Conservation (phyloP, 2,113 vertebrate species). For the Corvus cornix region DNA sequence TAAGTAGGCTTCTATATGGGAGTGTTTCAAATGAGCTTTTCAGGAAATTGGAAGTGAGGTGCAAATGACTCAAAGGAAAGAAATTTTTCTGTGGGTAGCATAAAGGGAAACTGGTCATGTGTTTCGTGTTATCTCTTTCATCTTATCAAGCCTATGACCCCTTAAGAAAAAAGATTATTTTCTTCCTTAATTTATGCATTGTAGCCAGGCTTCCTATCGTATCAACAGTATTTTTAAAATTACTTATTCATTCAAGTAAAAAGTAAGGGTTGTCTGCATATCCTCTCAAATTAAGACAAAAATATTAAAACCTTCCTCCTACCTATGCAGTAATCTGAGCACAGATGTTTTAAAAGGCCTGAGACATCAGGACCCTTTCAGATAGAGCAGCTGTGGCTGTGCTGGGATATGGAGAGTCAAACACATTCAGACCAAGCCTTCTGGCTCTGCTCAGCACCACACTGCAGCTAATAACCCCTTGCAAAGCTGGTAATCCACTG, state of each 20-base stretch:
- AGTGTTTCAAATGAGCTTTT: conserved; percentile 29
- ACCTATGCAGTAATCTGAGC: not conserved
- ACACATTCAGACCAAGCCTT: not conserved
- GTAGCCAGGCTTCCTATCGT: not conserved
- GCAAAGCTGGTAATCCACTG: not conserved
- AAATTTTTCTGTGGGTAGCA: not conserved
- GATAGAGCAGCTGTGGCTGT: not conserved
- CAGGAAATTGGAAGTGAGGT: conserved; percentile 43
- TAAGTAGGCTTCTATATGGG: not conserved
- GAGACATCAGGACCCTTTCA: not conserved
- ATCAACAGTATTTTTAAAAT: not conserved
- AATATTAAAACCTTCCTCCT: not conserved
- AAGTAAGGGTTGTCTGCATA: not conserved
- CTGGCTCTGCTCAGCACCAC: not conserved
- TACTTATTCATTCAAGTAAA: not conserved
- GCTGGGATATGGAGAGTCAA: not conserved
- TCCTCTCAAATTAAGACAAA: not conserved
- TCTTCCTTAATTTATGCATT: conserved; percentile 3
- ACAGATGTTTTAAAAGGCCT: not conserved
- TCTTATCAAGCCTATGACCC: not conserved
- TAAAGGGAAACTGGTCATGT: not conserved
- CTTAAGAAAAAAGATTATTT: not conserved
- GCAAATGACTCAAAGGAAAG: conserved; percentile 37
- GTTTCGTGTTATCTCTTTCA: conserved; percentile 21
- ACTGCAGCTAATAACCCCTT: not conserved